Percentiles rank a stretch among this genome's conserved stretches.
phyloP scores from a whole-genome alignment of 1,140 invertebrate genomes.

The Stenopsyche tienmushanensis region DNA sequence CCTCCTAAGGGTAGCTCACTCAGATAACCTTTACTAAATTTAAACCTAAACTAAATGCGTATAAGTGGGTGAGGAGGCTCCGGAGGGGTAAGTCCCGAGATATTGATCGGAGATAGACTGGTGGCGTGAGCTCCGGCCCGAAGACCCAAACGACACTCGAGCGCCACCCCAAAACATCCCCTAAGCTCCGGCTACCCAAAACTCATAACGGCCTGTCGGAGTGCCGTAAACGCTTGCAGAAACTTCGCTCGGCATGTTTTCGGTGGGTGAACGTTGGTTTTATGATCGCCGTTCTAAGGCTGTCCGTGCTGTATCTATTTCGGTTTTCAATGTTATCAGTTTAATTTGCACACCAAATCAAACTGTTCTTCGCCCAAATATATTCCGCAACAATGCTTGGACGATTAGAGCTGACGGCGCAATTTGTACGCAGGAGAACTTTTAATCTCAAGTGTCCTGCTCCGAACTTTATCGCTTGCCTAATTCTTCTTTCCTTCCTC shows the following conservation, averaged over 20 bases:
- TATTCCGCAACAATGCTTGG: too few relatives aligned
- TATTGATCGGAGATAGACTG: conserved; percentile 36
- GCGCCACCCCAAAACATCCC: neutral
- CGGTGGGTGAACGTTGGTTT: neutral
- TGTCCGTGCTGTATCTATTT: neutral
- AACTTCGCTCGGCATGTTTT: neutral
- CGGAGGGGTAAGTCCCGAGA: conserved; percentile 8
- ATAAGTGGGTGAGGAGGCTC: conserved; percentile 9
- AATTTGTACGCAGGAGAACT: too few relatives aligned
- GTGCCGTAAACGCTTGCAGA: neutral
- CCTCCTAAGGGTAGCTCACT: neutral
- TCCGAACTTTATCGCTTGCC: too few relatives aligned
- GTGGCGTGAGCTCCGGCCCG: neutral
- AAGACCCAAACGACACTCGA: neutral
- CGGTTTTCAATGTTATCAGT: neutral
- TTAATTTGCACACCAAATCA: neutral
- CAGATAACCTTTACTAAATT: conserved; percentile 30
- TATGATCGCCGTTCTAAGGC: too few relatives aligned
- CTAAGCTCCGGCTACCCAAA: neutral
- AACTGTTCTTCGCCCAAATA: too few relatives aligned
- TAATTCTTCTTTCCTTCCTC: too few relatives aligned
- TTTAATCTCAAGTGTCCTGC: too few relatives aligned
- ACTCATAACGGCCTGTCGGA: neutral
- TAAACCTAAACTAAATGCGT: conserved; percentile 24
- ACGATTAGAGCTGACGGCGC: neutral